Evolutionary conservation across 1,140 invertebrate species (phyloP).

Genomic region (Bombus terrestris): DNA sequence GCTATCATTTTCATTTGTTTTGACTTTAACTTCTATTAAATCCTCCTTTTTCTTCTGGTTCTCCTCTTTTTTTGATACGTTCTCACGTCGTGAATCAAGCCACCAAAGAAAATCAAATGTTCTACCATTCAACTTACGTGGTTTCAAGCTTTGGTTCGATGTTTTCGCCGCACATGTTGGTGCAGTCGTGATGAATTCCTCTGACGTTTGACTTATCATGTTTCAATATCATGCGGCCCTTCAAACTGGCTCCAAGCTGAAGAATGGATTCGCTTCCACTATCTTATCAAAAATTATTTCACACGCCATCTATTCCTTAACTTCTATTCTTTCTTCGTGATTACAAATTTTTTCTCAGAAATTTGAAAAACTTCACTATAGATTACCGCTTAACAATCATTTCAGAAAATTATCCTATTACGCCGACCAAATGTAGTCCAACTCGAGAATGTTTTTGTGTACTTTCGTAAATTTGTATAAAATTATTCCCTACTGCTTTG

Average conservation of each 20-base stretch:
- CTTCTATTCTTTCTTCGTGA: not conserved
- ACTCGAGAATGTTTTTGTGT: conserved; percentile 16
- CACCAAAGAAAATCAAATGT: conserved; percentile 39
- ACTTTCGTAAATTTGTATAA: conserved; percentile 9
- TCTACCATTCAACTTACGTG: conserved; percentile 8
- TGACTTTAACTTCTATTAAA: conserved; percentile 18
- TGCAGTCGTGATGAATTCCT: conserved; percentile 28
- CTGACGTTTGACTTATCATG: conserved; percentile 53
- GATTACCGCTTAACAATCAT: not conserved
- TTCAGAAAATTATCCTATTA: not conserved
- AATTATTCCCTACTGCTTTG: not conserved
- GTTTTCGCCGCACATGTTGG: not conserved
- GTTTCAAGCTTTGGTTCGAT: not conserved
- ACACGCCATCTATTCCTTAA: conserved; percentile 54
- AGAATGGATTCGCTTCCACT: conserved; percentile 12
- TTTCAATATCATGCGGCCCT: conserved; percentile 25
- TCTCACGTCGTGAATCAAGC: conserved; percentile 30
- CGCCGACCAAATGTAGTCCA: not conserved
- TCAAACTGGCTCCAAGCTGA: conserved; percentile 24
- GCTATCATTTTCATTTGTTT: not conserved
- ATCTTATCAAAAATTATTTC: conserved; percentile 42
- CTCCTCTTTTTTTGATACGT: conserved; percentile 7
- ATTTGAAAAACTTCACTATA: not conserved
- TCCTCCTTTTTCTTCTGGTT: conserved; percentile 34
- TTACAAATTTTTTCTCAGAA: conserved; percentile 6